Base-by-base conservation (phyloP, 1,140 invertebrate species). In the Ceratoteleas bidentatus region DNA sequence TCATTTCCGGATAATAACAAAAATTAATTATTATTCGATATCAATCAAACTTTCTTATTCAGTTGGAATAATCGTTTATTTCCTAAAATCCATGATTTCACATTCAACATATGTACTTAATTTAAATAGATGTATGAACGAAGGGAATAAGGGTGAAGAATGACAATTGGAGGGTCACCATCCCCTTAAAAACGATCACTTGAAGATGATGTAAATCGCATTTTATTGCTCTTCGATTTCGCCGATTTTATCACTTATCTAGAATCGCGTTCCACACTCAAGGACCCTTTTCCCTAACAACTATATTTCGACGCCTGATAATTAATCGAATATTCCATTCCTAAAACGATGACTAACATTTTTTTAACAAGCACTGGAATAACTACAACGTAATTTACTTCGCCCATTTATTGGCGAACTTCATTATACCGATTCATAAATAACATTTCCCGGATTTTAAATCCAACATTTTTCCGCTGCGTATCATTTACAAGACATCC, bases 401-500 rank as follows among this genome's bases (percentile, higher is more conserved):
- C n/a, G n/a, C n/a, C 52, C 16, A 5, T 24, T 60, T 24, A 14
- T 24, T 8, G 13, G 0, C 34, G 14, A 6, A 0, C 3, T 64
- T 73, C 40, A 13, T 53, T 58, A 58, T 16, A 52, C 3, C 2
- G 2, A 15, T 10, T 33, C 45, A 54, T 68, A 72, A 79, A 79
- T 66, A 66, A 60, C 60, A 14, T 52, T 79, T 61, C 8, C 45
- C 33, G 9, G 32, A 60, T 60, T 72, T 60, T 11, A 14, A 14
- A 70, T 54, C 45, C 15, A 15, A 72, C 65, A 60, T 76, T 76
- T 52, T 57, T 33, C 15, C 34, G 52, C 56, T 40, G 34, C 60
- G 38, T 74, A 64, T 74, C 70, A 60, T 70, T 74, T 62, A 61
- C 69, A 80, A 69, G 70, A 80, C 68, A 73, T 80, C 62, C 33